Conservation (phyloP, 2,888 invertebrate genomes). For the Tetanocera ferruginea region DNA sequence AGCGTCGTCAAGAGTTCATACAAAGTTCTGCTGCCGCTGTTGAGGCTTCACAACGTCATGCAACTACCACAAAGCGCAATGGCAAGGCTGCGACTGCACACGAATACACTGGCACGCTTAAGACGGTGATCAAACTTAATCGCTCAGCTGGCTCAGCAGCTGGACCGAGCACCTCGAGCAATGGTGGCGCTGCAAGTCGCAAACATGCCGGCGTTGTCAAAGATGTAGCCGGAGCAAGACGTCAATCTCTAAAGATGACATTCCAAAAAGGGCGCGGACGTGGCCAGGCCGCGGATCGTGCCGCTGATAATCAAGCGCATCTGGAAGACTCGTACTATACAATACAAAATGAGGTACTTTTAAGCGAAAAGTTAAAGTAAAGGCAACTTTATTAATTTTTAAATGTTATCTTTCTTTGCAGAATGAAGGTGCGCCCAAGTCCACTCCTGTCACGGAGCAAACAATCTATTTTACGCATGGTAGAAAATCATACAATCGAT, state of each 20-base stretch:
- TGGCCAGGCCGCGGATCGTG: conserved; percentile 69
- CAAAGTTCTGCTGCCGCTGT: conserved; percentile 55
- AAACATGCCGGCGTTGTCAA: conserved; percentile 38
- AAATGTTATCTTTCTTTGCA: conserved; percentile 54
- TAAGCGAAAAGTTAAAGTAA: background rate
- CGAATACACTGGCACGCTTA: conserved; percentile 84
- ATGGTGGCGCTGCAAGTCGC: conserved; percentile 45
- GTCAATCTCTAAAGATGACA: conserved; percentile 83
- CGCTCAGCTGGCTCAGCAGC: conserved; percentile 64
- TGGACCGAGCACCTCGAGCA: conserved; percentile 49
- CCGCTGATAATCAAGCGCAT: conserved; percentile 60
- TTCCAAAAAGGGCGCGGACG: conserved; percentile 79
- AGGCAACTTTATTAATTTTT: background rate
- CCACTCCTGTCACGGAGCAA: conserved; percentile 58
- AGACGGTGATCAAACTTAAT: conserved; percentile 86
- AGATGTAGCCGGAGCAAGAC: conserved; percentile 57
- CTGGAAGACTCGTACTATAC: conserved; percentile 75
- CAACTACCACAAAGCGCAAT: conserved; percentile 51
- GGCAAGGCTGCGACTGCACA: conserved; percentile 54
- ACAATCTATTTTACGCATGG: conserved; percentile 70
- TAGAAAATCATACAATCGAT: conserved; percentile 83
- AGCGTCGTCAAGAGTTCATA: conserved; percentile 70
- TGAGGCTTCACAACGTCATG: conserved; percentile 44
- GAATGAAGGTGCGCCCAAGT: conserved; percentile 71
- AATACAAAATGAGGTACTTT: conserved; percentile 77